phyloP scores from a whole-genome alignment of 2,797 vertebrate species.

The Rachycentron canadum region DNA sequence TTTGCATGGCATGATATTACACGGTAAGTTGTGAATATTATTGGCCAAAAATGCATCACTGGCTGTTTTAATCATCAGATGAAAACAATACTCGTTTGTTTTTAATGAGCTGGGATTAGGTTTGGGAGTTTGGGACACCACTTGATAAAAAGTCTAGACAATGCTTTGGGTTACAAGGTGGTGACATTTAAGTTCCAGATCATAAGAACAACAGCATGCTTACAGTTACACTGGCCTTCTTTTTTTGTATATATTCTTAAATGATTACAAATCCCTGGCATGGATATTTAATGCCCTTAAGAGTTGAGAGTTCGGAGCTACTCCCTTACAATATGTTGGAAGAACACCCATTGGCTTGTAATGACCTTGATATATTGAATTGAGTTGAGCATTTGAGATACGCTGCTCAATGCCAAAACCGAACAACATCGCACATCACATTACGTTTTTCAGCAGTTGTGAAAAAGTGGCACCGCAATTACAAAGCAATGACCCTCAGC shows the following conservation, averaged over 20 bases:
- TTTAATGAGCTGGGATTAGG: conserved; percentile 60
- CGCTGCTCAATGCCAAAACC: background rate
- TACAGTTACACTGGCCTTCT: background rate
- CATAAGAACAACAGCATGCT: background rate
- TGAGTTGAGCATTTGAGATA: conserved; percentile 16
- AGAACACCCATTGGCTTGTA: conserved; percentile 31
- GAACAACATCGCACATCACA: background rate
- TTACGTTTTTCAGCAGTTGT: conserved; percentile 29
- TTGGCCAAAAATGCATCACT: conserved; percentile 31
- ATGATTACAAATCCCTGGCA: conserved; percentile 10
- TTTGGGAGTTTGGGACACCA: conserved; percentile 58
- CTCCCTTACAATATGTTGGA: conserved; percentile 34
- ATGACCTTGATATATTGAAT: conserved; percentile 42
- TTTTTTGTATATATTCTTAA: background rate
- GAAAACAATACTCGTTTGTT: conserved; percentile 39
- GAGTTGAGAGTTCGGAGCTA: conserved; percentile 33
- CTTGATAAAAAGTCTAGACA: conserved; percentile 17
- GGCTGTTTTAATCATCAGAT: conserved; percentile 32
- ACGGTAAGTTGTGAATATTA: conserved; percentile 31
- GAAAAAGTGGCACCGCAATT: conserved; percentile 20
- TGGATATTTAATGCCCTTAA: conserved; percentile 18
- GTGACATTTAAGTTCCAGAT: conserved; percentile 11
- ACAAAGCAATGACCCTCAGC: conserved; percentile 40
- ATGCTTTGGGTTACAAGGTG: conserved; percentile 22
- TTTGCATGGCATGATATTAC: conserved; percentile 36